Percentiles rank a stretch among this genome's conserved stretches.
These are phyloP conservation scores for Caretta caretta DNA, from an alignment of 2,113 vertebrate species.

Conservation along the genomic window DNA sequence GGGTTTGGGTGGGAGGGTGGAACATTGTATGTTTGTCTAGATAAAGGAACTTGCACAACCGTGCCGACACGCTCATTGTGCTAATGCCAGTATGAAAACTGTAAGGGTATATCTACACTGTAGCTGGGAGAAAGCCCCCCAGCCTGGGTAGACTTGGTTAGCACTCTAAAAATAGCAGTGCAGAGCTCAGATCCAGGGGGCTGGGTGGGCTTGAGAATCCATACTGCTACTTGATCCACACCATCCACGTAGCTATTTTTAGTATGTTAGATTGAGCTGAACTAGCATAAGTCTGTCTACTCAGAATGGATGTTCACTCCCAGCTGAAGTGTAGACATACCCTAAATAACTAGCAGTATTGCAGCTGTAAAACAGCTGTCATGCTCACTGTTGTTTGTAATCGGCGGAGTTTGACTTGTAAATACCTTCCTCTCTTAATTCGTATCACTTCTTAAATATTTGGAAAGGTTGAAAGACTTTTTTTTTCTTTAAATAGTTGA, in stretches of 20 bases:
- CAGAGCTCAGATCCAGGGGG: not conserved
- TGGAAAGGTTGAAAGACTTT: not conserved
- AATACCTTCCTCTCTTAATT: not conserved
- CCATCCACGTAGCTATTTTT: not conserved
- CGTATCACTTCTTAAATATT: not conserved
- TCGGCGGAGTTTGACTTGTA: not conserved
- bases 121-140: not conserved
- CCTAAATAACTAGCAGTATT: not conserved
- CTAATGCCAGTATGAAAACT: not conserved
- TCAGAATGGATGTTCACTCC: not conserved
- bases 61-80: not conserved
- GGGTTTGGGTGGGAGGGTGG: not conserved
- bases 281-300: not conserved
- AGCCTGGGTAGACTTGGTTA: not conserved
- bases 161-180: not conserved
- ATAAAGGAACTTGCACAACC: too few species aligned
- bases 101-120: not conserved
- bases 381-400: not conserved
- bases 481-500: not conserved
- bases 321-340: not conserved
- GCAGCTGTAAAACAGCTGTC: not conserved
- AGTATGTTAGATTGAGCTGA: not conserved
- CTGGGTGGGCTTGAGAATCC: not conserved
- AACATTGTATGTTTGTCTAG: accelerated
- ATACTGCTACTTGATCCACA: not conserved